Percentiles rank a stretch among this genome's conserved stretches.
Conservation (phyloP, 2,113 vertebrate genomes). For the Argyrosomus japonicus region DNA sequence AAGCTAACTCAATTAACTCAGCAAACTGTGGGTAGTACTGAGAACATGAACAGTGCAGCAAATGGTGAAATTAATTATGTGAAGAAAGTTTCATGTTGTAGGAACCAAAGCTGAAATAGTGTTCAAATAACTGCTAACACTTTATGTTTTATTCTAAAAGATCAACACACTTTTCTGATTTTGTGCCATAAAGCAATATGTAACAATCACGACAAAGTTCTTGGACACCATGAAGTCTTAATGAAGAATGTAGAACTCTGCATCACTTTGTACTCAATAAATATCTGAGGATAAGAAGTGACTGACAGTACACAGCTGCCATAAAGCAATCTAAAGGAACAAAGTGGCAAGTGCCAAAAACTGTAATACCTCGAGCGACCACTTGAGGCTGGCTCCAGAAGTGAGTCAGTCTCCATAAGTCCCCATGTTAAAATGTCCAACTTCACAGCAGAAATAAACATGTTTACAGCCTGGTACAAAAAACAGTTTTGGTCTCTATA, state of each 20-base stretch:
- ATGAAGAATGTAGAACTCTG: neutral
- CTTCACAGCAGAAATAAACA: too few relatives aligned
- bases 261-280: neutral
- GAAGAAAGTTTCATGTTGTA: neutral
- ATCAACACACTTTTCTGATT: neutral
- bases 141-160: neutral
- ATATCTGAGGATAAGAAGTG: too few relatives aligned
- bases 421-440: too few relatives aligned
- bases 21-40: neutral
- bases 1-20: neutral
- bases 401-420: too few relatives aligned
- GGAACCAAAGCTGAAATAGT: neutral
- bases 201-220: too few relatives aligned
- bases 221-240: too few relatives aligned
- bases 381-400: too few relatives aligned
- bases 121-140: neutral
- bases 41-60: neutral
- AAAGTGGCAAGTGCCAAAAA: too few relatives aligned
- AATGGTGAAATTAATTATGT: neutral
- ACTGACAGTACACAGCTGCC: too few relatives aligned
- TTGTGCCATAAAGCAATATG: neutral
- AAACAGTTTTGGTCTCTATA: too few relatives aligned
- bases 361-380: rapidly evolving
- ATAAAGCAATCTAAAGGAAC: too few relatives aligned
- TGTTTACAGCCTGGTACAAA: too few relatives aligned